Evolutionary conservation across 2,797 vertebrate species (phyloP).

Genomic region (Columba guinea): DNA sequence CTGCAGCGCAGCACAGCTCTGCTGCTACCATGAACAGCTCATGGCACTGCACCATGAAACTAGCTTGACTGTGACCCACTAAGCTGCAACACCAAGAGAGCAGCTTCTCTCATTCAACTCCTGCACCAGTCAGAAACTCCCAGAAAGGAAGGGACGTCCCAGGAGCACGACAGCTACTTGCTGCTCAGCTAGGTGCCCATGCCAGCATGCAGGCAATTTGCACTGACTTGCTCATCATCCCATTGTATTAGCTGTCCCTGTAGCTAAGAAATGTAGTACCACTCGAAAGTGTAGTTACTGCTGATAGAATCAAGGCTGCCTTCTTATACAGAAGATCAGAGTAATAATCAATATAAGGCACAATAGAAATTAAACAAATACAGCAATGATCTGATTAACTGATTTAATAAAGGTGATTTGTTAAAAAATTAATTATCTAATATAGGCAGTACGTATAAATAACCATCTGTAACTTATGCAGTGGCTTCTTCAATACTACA

Average conservation of each 20-base stretch:
- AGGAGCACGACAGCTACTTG: rapidly evolving
- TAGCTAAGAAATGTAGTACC: not conserved
- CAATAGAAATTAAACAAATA: slow-evolving; percentile 9
- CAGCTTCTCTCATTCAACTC: not conserved
- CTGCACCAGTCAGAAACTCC: not conserved
- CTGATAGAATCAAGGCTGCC: not conserved
- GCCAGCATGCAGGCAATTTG: rapidly evolving
- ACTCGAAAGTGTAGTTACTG: not conserved
- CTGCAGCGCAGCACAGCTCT: not conserved
- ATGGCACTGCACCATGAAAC: rapidly evolving
- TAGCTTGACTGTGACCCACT: not conserved
- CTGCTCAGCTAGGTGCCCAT: rapidly evolving
- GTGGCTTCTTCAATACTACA: slow-evolving; percentile 41
- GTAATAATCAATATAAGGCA: not conserved
- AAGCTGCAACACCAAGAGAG: not conserved
- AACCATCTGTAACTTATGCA: slow-evolving; percentile 61
- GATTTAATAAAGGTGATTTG: slow-evolving; percentile 42
- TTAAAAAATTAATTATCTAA: slow-evolving; percentile 61
- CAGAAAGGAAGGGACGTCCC: not conserved
- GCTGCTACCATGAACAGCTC: rapidly evolving
- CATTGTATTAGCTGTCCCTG: not conserved
- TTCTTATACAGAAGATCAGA: not conserved
- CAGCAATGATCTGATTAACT: slow-evolving; percentile 62
- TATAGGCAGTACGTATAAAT: slow-evolving; percentile 38
- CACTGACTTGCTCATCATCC: rapidly evolving